Evolutionary conservation across 2,113 vertebrate genomes (phyloP), one percentile per base, ranked within the genome.

Genomic region (Neomonachus schauinslandi): DNA sequence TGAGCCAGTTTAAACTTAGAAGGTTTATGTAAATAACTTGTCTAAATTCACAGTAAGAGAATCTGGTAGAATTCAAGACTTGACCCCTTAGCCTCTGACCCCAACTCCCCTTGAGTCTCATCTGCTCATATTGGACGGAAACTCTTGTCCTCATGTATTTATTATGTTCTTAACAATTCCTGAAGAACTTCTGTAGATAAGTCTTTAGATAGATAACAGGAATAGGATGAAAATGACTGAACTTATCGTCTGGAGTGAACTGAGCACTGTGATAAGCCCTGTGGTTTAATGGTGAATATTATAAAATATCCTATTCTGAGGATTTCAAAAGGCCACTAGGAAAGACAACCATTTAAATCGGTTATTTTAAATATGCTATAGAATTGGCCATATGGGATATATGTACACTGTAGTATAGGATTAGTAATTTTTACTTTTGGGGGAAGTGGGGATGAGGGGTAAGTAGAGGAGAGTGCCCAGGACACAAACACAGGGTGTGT

Each of bases 171-270:
- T 84, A 61, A 65, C 16, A 89, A 49, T 49, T 42, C 21, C 11
- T 26, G 5, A 89, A 95, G 24, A 76, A 26, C 24, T 61, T 79
- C 71, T 85, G 5, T 79, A 63, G 87, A 51, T 69, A 18, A 22
- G 18, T 69, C 26, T 81, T 92, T 69, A 80, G 55, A 83, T 9
- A 74, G n/a, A 63, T 33, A 89, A 79, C 22, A 74, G 51, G 36
- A 87, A 79, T 21, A 46, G 21, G 9, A 77, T 88, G 84, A 95
- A 91, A 89, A 39, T 96, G 55, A 63, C 19, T 77, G n/a, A 96
- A 87, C 28, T 84, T 59, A 79, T 46, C 77, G 15, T 74, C 49
- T 82, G 21, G n/a, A 53, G 2, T 67, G 26, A 65, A 85, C 53
- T 26, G 76, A 89, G 3, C 15, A 53, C 18, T 31, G 14, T 57